Evolutionary conservation across 2,113 vertebrate genomes (phyloP).

Genomic region (Aspiorhynchus laticeps): DNA sequence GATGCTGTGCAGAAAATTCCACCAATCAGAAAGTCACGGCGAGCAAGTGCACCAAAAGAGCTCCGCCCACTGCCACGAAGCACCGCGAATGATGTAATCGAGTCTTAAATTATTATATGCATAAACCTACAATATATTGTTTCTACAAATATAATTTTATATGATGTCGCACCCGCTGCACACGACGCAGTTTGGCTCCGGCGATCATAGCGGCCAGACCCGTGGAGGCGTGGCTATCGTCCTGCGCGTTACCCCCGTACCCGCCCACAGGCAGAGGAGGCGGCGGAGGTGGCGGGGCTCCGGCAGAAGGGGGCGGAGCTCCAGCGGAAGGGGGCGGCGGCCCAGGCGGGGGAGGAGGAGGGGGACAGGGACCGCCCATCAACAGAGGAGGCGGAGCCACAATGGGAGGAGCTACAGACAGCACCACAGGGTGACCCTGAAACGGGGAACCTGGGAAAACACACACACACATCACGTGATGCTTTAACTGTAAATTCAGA

Average conservation of each 20-base stretch:
- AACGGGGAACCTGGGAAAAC: slow-evolving; percentile 84
- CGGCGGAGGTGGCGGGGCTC: too few relatives aligned
- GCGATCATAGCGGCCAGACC: slow-evolving; percentile 95
- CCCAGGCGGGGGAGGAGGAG: slow-evolving; percentile 85
- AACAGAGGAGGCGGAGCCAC: slow-evolving; percentile 70
- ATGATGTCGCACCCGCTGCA: slow-evolving; percentile 78
- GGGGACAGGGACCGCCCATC: slow-evolving; percentile 79
- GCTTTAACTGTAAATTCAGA: not conserved
- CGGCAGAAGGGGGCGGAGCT: slow-evolving; percentile 83
- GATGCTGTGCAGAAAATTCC: too few relatives aligned
- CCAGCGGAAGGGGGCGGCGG: slow-evolving; percentile 83
- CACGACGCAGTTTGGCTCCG: slow-evolving; percentile 95
- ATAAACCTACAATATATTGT: not conserved
- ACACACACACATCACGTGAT: not conserved
- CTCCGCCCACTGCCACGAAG: not conserved
- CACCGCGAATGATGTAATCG: too few relatives aligned
- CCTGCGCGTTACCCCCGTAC: slow-evolving; percentile 64
- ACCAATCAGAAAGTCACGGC: too few relatives aligned
- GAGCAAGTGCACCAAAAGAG: too few relatives aligned
- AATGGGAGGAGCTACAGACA: slow-evolving; percentile 76
- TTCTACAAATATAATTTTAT: not conserved
- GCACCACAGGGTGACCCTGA: slow-evolving; percentile 84
- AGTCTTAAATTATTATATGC: not conserved
- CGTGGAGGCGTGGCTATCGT: slow-evolving; percentile 78
- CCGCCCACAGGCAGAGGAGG: slow-evolving; percentile 82